Evolutionary conservation across 1,140 invertebrate species (phyloP).

Genomic region (Drosophila varians): DNA sequence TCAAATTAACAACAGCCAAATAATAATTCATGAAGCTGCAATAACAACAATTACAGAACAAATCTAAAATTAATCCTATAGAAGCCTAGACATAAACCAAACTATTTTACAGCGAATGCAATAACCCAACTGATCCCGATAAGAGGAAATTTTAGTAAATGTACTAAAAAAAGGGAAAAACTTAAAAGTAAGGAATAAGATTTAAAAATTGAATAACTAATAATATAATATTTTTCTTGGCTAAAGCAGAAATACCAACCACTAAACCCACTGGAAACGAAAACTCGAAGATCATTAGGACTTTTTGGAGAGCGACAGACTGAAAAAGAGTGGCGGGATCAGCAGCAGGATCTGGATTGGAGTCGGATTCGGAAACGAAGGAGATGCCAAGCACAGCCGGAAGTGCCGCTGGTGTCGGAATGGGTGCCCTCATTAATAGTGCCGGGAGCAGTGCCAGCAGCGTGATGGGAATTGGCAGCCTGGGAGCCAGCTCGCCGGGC

Average conservation of each 20-base stretch:
- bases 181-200: too few species aligned
- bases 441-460: slow-evolving; percentile 54
- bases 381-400: slow-evolving; percentile 62
- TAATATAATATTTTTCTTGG: background rate
- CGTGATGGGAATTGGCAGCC: slow-evolving; percentile 46
- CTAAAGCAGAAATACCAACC: background rate
- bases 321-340: slow-evolving; percentile 10
- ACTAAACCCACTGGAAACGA: background rate
- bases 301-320: slow-evolving; percentile 40
- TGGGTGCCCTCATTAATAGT: slow-evolving; percentile 61
- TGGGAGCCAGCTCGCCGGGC: slow-evolving; percentile 9
- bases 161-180: background rate
- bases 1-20: background rate
- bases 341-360: background rate
- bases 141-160: background rate
- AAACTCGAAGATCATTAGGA: background rate
- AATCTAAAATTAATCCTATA: background rate
- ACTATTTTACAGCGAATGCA: background rate
- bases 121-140: background rate
- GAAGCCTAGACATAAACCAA: background rate
- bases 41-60: background rate
- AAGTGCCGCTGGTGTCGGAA: slow-evolving; percentile 59
- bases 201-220: background rate
- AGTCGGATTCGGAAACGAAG: background rate
- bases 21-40: too few species aligned